Evolutionary conservation across 2,888 invertebrate genomes (phyloP).

Genomic region (Drepanosiphum platanoidis): DNA sequence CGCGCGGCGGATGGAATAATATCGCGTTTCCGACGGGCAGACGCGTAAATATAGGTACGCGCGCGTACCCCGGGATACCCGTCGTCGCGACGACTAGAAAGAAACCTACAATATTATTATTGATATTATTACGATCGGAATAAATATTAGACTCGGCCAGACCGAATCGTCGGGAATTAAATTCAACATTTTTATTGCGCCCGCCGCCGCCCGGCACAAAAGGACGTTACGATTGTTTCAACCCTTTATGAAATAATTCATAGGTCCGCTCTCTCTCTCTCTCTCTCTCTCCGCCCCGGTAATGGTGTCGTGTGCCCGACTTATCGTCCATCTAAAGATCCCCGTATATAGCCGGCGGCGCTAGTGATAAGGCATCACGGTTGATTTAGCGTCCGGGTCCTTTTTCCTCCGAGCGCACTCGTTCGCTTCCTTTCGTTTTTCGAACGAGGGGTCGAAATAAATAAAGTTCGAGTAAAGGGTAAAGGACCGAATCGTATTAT

Average conservation of each 20-base stretch:
- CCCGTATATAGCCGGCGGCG: conserved; percentile 13
- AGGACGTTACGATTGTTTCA: conserved; percentile 11
- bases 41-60: no score
- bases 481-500: conserved; percentile 15
- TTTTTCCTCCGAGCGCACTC: conserved; percentile 29
- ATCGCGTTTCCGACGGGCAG: no score
- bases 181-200: conserved; percentile 34
- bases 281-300: not conserved
- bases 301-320: conserved; percentile 45
- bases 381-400: conserved; percentile 53
- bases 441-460: conserved; percentile 46
- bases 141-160: not conserved
- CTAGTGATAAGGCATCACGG: conserved; percentile 28
- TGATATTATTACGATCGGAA: no score
- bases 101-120: not conserved
- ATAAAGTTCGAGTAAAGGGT: conserved; percentile 53
- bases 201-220: conserved; percentile 10
- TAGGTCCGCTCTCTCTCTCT: conserved; percentile 1
- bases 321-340: conserved; percentile 49
- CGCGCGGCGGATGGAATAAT: no score
- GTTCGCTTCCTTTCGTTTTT: conserved; percentile 39
- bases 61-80: no score
- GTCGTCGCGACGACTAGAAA: not conserved
- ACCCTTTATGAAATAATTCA: conserved; percentile 38
- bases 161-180: conserved; percentile 5